These are phyloP conservation scores for Xenopus borealis DNA, from an alignment of 2,113 vertebrate species.

Conservation along the genomic window DNA sequence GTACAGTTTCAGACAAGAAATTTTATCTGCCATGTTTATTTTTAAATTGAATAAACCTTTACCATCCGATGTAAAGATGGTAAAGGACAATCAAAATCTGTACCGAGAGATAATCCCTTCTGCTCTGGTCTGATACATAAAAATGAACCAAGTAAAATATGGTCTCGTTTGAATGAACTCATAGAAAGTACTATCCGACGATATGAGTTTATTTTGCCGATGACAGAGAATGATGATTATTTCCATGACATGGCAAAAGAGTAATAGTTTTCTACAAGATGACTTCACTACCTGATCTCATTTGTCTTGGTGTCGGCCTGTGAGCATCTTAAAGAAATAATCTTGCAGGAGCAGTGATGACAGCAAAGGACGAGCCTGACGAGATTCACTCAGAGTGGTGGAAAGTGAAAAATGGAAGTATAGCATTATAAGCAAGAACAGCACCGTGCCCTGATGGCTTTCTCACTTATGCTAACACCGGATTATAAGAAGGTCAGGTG, in stretches of 20 bases:
- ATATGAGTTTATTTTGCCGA: too few relatives aligned
- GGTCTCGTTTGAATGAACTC: too few relatives aligned
- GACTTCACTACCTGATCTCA: slow-evolving; percentile 58
- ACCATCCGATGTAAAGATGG: too few relatives aligned
- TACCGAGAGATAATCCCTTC: too few relatives aligned
- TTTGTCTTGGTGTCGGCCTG: slow-evolving; percentile 59
- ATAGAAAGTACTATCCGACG: too few relatives aligned
- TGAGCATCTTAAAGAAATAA: slow-evolving; percentile 57
- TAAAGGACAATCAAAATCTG: too few relatives aligned
- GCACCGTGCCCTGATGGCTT: background rate
- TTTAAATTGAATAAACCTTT: too few relatives aligned
- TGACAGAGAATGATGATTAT: slow-evolving; percentile 21
- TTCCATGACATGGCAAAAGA: slow-evolving; percentile 56
- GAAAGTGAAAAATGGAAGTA: background rate
- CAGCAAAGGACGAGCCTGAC: slow-evolving; percentile 54
- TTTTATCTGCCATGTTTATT: too few relatives aligned
- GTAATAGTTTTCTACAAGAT: slow-evolving; percentile 55
- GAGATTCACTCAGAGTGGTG: background rate
- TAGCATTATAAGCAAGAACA: background rate
- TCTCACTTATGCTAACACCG: background rate
- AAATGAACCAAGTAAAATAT: too few relatives aligned
- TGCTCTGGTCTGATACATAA: too few relatives aligned
- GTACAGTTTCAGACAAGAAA: too few relatives aligned
- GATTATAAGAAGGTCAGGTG: slow-evolving; percentile 18
- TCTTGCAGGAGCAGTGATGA: slow-evolving; percentile 53